phyloP scores from a whole-genome alignment of 2,113 vertebrate species.

The Python bivittatus region DNA sequence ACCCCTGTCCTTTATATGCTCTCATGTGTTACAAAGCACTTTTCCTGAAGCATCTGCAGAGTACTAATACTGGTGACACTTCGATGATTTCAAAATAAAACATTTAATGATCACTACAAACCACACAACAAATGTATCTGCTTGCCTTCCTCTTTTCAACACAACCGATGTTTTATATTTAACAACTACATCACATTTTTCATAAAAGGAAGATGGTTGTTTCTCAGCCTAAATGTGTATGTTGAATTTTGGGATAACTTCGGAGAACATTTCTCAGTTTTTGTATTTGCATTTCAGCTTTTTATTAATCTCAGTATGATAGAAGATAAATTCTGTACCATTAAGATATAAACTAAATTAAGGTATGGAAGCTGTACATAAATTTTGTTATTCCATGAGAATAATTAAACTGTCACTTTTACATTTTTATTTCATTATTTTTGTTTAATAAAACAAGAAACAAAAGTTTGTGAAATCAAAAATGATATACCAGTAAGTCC shows the following conservation, averaged over 20 bases:
- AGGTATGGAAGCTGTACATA: not conserved
- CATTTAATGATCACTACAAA: not conserved
- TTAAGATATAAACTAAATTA: not conserved
- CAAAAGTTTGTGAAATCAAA: slow-evolving; percentile 3
- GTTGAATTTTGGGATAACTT: not conserved
- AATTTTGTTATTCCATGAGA: not conserved
- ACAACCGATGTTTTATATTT: not conserved
- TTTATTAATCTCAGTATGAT: not conserved
- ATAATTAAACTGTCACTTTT: not conserved
- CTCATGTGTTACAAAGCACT: not conserved
- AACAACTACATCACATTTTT: not conserved
- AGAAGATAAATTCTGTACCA: not conserved
- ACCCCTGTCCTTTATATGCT: not conserved
- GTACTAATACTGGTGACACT: not conserved
- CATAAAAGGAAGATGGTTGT: not conserved
- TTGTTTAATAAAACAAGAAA: not conserved
- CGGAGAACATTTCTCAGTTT: not conserved
- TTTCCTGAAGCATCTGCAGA: not conserved
- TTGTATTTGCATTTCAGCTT: not conserved
- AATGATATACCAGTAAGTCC: slow-evolving; percentile 91
- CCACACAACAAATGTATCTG: not conserved
- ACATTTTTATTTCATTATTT: not conserved
- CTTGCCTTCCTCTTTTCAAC: not conserved
- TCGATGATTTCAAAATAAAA: not conserved
- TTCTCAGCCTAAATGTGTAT: not conserved